phyloP scores from a whole-genome alignment of 2,113 vertebrate species.

The Oxyura jamaicensis region DNA sequence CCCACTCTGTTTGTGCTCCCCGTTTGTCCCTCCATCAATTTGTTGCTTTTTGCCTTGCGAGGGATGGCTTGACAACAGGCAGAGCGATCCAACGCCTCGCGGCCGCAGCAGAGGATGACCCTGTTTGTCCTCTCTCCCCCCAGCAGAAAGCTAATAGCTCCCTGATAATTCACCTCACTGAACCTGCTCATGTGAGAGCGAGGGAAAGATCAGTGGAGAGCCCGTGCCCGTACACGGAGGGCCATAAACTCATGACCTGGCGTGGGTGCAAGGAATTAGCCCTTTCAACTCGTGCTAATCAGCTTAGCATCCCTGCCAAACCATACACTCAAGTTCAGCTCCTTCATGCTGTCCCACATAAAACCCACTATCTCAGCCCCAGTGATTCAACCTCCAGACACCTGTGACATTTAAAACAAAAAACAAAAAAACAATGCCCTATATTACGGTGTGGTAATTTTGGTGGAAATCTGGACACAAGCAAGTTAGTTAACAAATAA shows the following conservation, averaged over 20 bases:
- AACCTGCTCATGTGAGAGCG: fast-evolving
- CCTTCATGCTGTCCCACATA: background rate
- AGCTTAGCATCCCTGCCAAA: background rate
- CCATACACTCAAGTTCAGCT: background rate
- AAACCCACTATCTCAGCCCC: fast-evolving
- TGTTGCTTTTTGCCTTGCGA: background rate
- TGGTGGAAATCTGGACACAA: background rate
- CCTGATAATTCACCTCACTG: background rate
- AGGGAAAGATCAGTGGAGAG: background rate
- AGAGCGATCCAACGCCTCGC: background rate
- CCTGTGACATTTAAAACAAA: too few species aligned
- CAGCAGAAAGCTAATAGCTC: background rate
- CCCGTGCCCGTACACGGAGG: background rate
- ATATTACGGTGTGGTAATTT: background rate
- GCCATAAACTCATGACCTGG: conserved; percentile 21
- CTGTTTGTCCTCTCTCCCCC: too few species aligned
- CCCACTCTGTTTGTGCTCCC: background rate
- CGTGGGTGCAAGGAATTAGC: background rate
- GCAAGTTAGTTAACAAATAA: background rate
- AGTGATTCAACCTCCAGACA: background rate
- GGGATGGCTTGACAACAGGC: background rate
- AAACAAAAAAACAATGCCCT: background rate
- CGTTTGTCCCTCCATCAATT: background rate
- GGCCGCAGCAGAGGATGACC: background rate
- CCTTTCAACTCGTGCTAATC: background rate